Base-by-base conservation (phyloP, 2,797 vertebrate species). In the Chanos chanos region DNA sequence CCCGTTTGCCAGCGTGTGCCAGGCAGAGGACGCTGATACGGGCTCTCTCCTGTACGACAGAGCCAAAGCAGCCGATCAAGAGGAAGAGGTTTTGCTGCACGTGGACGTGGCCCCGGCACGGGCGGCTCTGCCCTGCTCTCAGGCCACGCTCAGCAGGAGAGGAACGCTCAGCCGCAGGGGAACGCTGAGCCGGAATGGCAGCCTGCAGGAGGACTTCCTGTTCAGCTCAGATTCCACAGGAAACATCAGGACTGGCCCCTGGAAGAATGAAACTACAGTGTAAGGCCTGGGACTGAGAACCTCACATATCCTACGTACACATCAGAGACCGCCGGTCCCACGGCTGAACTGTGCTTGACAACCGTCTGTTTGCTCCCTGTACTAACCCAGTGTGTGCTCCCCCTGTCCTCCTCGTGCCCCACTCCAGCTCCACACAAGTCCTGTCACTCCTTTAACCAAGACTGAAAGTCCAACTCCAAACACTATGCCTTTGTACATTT, bases 241-340 rank as follows among this genome's bases (percentile, higher is more conserved):
- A 76, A 97, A 92, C 80, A 93, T 98, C 78, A 90, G 94, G 78
- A 98, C 96, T 12, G 94, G 95, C 19, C 94, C 91, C 39, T 98
- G 96, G 96, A 96, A 87, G 85, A 98, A 97, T 9, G 96, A 98
- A 89, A 98, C 96, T 70, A 94, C 94, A 5, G 96, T 98, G 84
- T 98, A 95, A n/a, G 86, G 83, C 83, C 44, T 19, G 51, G 68
- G 74, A 74, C 69, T 52, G 22, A 6, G 33, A 31, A 57, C 24
- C 55, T 58, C n/a, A 37, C 30, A 57, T 47, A n/a, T n/a, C n/a
- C n/a, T n/a, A n/a, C n/a, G n/a, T n/a, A n/a, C n/a, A n/a, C n/a
- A n/a, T n/a, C n/a, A n/a, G n/a, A n/a, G n/a, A n/a, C n/a, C n/a
- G n/a, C n/a, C n/a, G n/a, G 72, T 77, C 67, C 70, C 61, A 72